These are phyloP conservation scores for Cyphomyrmex costatus DNA, from an alignment of 1,140 invertebrate genomes.

Conservation along the genomic window DNA sequence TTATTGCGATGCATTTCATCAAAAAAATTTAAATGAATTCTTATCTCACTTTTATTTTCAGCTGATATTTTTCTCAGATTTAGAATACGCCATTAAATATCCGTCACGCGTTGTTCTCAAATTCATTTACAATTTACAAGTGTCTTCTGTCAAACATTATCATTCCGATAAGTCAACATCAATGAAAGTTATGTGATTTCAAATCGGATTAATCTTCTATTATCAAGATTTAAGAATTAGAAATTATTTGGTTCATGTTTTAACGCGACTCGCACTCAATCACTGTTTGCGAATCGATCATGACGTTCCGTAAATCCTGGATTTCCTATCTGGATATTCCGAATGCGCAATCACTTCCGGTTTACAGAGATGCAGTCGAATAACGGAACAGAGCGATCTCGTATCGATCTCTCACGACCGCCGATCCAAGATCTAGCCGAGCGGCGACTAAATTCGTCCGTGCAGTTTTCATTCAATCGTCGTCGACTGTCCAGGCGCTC, in stretches of 20 bases:
- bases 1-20: constrained; percentile 3
- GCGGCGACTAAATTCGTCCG: constrained; percentile 71
- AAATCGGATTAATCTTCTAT: neutral
- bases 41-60: neutral
- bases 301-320: neutral
- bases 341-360: constrained; percentile 6
- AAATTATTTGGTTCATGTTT: neutral
- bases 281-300: neutral
- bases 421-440: constrained; percentile 59
- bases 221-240: neutral
- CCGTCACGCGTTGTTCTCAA: neutral
- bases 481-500: constrained; percentile 63
- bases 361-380: neutral
- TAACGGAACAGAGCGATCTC: neutral
- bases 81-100: neutral
- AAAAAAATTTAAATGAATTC: neutral
- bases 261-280: neutral
- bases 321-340: neutral
- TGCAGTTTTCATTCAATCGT: constrained; percentile 78
- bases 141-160: neutral
- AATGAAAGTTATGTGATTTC: constrained; percentile 4
- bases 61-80: neutral
- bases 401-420: constrained; percentile 12
- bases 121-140: constrained; percentile 1
- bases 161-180: neutral